Evolutionary conservation across 1,140 invertebrate genomes (phyloP), one percentile per base, ranked within the genome.

Genomic region (Sweltsa coloradensis): DNA sequence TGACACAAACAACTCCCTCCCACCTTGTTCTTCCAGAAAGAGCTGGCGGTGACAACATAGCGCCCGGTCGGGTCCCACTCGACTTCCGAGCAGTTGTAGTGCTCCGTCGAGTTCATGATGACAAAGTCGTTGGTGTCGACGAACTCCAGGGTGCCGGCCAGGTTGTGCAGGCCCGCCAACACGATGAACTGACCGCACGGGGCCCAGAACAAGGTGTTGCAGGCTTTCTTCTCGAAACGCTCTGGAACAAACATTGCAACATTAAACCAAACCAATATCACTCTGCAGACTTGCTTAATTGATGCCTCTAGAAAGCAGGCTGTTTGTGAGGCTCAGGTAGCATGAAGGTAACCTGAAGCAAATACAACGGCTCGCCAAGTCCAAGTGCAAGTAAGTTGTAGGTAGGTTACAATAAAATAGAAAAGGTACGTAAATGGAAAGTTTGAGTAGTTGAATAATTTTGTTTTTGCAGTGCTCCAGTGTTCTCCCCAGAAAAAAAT

Each of bases 11-110:
- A n/a, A n/a, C n/a, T n/a, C n/a, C n/a, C n/a, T n/a, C n/a, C n/a
- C 55, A 75, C 91, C 69, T 95, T 96, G 40, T 91, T 87, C 56
- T 93, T 96, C 84, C 94, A 96, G 47, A 81, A 87, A 2, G 91
- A 95, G 6, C 97, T 92, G 5, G 83, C 89, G 1, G 93, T 96
- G 13, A 92, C 85, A 13, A 99, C 91, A 65, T 97, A 99, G 58
- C 96, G 75, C 14, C 96, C 96, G 23, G 95, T 99, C 5, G 96
- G 95, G 70, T 99, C 97, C 97, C 97, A 99, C 65, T 97, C 94
- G 3, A 97, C 86, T 59, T 97, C 92, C 0, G 90, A 94, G 55
- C 85, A 84, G 74, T 89, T 73, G 66, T 91, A 97, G 69, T 97
- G 94, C 64, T 97, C 94, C 1, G 83, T 83, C 2, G 82, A 79